Evolutionary conservation across 2,113 vertebrate genomes (phyloP).

Genomic region (Chaetodon auriga): DNA sequence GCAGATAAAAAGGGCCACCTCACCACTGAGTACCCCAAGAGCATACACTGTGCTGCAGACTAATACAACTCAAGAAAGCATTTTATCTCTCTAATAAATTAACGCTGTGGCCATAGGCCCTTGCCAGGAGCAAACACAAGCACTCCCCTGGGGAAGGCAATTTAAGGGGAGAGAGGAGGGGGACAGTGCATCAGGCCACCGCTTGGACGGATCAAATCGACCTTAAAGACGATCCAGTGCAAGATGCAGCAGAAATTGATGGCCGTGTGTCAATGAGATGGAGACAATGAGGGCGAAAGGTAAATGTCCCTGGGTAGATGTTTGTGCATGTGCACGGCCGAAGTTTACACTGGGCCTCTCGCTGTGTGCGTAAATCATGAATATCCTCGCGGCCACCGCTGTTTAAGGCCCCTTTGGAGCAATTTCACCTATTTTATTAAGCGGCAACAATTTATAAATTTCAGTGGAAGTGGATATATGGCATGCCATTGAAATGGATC

Average conservation of each 20-base stretch:
- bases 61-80: slow-evolving; percentile 73
- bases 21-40: background rate
- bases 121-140: slow-evolving; percentile 74
- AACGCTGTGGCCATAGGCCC: slow-evolving; percentile 59
- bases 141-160: slow-evolving; percentile 79
- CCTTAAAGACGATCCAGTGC: slow-evolving; percentile 70
- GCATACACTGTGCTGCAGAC: slow-evolving; percentile 1
- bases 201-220: slow-evolving; percentile 75
- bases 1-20: background rate
- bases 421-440: slow-evolving; percentile 78
- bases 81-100: slow-evolving; percentile 83
- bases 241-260: slow-evolving; percentile 78
- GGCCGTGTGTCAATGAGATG: slow-evolving; percentile 75
- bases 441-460: slow-evolving; percentile 75
- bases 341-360: slow-evolving; percentile 65
- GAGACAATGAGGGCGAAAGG: slow-evolving; percentile 72
- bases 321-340: slow-evolving; percentile 65
- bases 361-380: slow-evolving; percentile 78
- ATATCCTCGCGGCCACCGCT: slow-evolving; percentile 44
- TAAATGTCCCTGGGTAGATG: slow-evolving; percentile 74
- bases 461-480: slow-evolving; percentile 69
- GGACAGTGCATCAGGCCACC: slow-evolving; percentile 55
- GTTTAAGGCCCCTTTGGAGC: slow-evolving; percentile 75
- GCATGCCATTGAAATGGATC: slow-evolving; percentile 39
- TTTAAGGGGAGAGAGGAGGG: slow-evolving; percentile 62